Conservation (phyloP, 53 echinoderm and acorn worm species). For the Echinometra lucunter region DNA sequence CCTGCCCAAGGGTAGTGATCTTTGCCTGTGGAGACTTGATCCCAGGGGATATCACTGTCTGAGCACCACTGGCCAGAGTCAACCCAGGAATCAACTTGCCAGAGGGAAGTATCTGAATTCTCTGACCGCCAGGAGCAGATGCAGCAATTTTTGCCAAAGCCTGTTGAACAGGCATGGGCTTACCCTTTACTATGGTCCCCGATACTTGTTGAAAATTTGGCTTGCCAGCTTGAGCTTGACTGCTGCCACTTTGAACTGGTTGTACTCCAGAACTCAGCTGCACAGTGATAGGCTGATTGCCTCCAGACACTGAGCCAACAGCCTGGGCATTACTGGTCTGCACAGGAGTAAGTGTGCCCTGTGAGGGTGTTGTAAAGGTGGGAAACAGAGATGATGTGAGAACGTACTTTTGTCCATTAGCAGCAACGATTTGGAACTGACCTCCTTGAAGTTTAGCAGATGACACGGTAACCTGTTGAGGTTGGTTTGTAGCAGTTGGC, state of each 20-base stretch:
- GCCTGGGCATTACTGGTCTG: constrained; percentile 56
- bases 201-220: constrained; percentile 39
- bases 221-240: constrained; percentile 64
- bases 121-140: constrained; percentile 54
- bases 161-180: constrained; percentile 63
- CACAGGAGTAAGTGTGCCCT: constrained; percentile 48
- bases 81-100: constrained; percentile 60
- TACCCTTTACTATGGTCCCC: constrained; percentile 38
- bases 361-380: constrained; percentile 63
- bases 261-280: constrained; percentile 52
- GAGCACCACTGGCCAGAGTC: constrained; percentile 44
- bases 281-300: constrained; percentile 63
- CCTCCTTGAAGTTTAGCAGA: constrained; percentile 65
- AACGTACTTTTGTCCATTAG: constrained; percentile 68
- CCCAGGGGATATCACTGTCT: constrained; percentile 47
- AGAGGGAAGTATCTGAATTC: constrained; percentile 61
- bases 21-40: constrained; percentile 74
- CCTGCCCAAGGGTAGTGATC: constrained; percentile 87
- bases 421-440: constrained; percentile 67
- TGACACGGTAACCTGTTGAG: constrained; percentile 61
- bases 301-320: constrained; percentile 4
- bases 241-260: background rate
- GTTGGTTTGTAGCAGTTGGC: constrained; percentile 17
- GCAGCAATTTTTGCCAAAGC: constrained; percentile 62
- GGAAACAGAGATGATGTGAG: constrained; percentile 66